Percentiles rank a stretch among this genome's conserved stretches.
phyloP scores from a whole-genome alignment of 2,888 invertebrate genomes.

The Gnatocerus cornutus region DNA sequence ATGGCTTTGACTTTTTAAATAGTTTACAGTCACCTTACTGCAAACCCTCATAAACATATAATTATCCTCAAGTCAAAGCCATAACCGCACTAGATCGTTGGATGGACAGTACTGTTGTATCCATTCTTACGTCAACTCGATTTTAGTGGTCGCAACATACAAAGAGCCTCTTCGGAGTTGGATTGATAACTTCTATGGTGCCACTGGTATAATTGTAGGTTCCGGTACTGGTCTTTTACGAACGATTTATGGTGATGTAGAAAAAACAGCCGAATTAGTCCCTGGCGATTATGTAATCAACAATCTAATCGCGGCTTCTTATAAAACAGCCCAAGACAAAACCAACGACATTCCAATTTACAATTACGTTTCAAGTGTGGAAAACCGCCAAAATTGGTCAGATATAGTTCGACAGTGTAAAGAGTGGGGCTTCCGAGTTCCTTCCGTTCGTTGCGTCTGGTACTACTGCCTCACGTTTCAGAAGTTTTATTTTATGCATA shows the following conservation, averaged over 20 bases:
- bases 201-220: constrained; percentile 74
- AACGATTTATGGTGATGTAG: constrained; percentile 76
- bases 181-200: constrained; percentile 91
- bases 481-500: constrained; percentile 72
- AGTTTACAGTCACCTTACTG: no score
- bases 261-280: constrained; percentile 81
- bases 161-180: constrained; percentile 83
- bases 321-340: constrained; percentile 50
- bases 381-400: constrained; percentile 38
- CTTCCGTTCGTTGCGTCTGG: constrained; percentile 78
- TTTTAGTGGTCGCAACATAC: constrained; percentile 74
- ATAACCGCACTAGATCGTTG: no score
- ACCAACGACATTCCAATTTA: constrained; percentile 25
- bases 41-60: no score
- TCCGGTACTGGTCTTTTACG: constrained; percentile 41
- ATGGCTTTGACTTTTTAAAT: no score
- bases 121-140: no score
- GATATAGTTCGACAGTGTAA: constrained; percentile 74
- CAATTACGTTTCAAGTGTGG: constrained; percentile 45
- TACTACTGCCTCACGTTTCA: constrained; percentile 78
- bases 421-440: constrained; percentile 73
- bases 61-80: no score
- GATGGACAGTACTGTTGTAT: no score
- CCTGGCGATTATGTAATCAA: constrained; percentile 88
- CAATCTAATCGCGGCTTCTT: constrained; percentile 79